Conservation (phyloP, 2,888 invertebrate species). For the Plagiodera versicolora region DNA sequence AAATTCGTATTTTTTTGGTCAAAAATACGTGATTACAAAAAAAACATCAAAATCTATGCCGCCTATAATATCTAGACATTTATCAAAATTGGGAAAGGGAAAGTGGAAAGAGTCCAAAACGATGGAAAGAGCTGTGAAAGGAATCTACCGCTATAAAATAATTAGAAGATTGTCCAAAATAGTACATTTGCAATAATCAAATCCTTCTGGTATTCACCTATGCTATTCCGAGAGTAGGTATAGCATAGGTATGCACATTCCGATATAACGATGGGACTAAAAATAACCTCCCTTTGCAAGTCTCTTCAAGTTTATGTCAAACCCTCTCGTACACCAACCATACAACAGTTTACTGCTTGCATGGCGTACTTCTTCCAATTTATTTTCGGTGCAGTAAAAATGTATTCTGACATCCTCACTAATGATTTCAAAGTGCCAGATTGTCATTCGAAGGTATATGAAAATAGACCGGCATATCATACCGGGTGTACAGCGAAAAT, state of each 20-base stretch:
- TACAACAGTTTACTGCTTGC: neutral
- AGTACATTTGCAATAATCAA: no score
- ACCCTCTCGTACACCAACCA: neutral
- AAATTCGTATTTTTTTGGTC: no score
- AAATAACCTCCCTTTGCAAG: neutral
- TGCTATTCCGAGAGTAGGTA: neutral
- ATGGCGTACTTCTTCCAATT: neutral
- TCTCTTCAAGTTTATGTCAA: conserved; percentile 1
- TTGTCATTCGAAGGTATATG: neutral
- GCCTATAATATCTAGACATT: no score
- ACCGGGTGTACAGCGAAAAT: neutral
- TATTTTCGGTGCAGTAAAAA: neutral
- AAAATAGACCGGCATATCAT: conserved; percentile 21
- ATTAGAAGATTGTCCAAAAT: no score
- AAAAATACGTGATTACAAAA: no score
- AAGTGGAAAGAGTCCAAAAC: no score
- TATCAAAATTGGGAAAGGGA: no score
- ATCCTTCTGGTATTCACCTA: neutral
- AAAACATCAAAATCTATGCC: no score
- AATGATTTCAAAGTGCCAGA: neutral
- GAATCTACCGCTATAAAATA: no score
- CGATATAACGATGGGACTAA: neutral
- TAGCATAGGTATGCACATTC: neutral
- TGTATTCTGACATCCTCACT: neutral
- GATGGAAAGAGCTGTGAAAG: no score